Conservation (phyloP, 2,113 vertebrate genomes). For the Erythrocebus patas region DNA sequence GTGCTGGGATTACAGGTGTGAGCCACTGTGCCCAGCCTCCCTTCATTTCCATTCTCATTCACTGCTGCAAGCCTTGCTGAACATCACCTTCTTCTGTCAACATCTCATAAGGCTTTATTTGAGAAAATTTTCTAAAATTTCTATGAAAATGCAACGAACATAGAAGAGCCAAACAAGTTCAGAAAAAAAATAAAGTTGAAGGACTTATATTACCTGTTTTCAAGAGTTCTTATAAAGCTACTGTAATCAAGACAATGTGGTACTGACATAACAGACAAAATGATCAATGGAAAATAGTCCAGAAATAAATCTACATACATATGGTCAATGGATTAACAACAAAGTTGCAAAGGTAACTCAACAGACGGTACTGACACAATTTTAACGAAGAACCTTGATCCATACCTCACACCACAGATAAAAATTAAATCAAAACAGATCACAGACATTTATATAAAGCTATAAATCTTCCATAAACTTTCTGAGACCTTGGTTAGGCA, state of each 20-base stretch:
- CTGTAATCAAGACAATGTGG: not conserved
- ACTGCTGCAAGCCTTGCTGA: not conserved
- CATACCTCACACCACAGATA: not conserved
- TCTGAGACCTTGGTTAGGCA: not conserved
- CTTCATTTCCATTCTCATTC: not conserved
- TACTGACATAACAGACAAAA: not conserved
- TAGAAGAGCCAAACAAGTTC: not conserved
- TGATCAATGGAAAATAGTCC: not conserved
- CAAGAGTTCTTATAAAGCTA: not conserved
- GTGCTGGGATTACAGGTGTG: too few species aligned
- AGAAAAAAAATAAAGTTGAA: not conserved
- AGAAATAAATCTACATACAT: not conserved
- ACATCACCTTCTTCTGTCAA: not conserved
- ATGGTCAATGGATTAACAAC: not conserved
- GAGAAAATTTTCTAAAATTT: not conserved
- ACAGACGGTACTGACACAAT: not conserved
- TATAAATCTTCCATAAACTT: not conserved
- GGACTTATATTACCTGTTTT: not conserved
- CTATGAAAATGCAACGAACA: not conserved
- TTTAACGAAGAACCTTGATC: not conserved
- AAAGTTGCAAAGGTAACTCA: not conserved
- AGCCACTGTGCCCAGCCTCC: not conserved
- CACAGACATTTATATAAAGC: not conserved
- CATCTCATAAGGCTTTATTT: not conserved
- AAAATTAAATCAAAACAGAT: constrained; percentile 12